Evolutionary conservation across 2,797 vertebrate species (phyloP), one percentile per base, ranked within the genome.

Genomic region (Bradypodion pumilum): DNA sequence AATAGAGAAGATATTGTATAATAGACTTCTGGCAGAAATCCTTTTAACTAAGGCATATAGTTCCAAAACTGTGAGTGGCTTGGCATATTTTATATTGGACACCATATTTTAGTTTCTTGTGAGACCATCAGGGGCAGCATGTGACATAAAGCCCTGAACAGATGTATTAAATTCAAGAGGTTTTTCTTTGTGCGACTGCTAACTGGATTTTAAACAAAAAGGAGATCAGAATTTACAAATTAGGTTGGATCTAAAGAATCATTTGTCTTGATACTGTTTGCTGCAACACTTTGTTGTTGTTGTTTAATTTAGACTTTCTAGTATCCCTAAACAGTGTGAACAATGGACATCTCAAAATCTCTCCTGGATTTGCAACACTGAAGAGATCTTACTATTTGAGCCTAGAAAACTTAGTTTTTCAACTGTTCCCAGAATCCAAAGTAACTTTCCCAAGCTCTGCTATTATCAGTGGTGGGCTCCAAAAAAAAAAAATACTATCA

Each of bases 201-300:
- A 85, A 78, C 21, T 44, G 8, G 0, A 37, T 32, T 60, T 60
- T 1, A 65, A 82, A 80, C 70, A 86, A 82, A 69, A 13, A 83
- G 10, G 29, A n/a, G 75, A 1, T 16, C 52, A 29, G 69, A 85
- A 77, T 70, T 59, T 4, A 2, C 1, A 1, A 7, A 40, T 59
- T 21, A 68, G 29, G 19, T 16, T 42, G 86, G 56, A 81, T 75
- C 69, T 23, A 78, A n/a, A 56, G 27, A 68, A 1, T 37, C 66
- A 69, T 23, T 89, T 42, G 37, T 77, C n/a, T 69, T 44, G 65
- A 42, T 32, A 21, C 19, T 49, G 32, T 73, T 81, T 9, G 27
- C 12, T 66, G 25, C 12, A 84, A 49, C 9, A 1, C 59, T 1
- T 69, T 27, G 25, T 42, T 70, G 29, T 29, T 23, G 7, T 70